A percentile compares a stretch with the other conserved stretches of the same genome.
phyloP scores from a whole-genome alignment of 2,113 vertebrate genomes.

The Microcebus griseorufus region DNA sequence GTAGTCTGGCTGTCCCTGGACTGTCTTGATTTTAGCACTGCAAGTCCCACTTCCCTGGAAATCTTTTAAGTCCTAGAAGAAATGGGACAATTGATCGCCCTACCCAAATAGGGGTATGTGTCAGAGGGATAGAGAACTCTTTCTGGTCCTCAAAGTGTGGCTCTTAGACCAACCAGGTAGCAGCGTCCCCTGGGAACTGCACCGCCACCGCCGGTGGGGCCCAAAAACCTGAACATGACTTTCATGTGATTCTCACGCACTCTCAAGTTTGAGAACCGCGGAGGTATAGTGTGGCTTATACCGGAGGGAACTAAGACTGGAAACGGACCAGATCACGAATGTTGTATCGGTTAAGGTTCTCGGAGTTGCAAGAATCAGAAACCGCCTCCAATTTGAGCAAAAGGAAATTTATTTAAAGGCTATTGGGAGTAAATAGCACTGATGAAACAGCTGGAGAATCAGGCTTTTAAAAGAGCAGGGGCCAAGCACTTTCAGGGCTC shows the following conservation, averaged over 20 bases:
- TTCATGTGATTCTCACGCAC: background rate
- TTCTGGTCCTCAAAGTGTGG: background rate
- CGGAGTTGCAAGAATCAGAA: background rate
- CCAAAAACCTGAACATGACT: background rate
- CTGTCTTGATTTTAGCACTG: background rate
- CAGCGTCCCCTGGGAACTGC: background rate
- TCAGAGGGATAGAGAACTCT: background rate
- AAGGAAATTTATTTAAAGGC: background rate
- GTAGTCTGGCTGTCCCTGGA: background rate
- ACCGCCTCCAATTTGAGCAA: background rate
- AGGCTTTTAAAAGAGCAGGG: background rate
- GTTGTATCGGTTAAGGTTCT: background rate
- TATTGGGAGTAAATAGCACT: background rate
- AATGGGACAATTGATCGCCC: background rate
- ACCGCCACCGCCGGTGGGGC: rapidly evolving
- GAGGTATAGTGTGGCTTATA: background rate
- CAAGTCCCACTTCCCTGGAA: background rate
- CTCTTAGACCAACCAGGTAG: background rate
- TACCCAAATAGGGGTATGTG: background rate
- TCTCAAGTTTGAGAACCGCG: background rate
- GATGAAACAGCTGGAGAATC: background rate
- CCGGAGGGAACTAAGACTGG: background rate
- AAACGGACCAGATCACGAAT: background rate
- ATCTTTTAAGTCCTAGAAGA: background rate
- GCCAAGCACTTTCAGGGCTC: background rate